Percentiles rank a stretch among this genome's conserved stretches.
Conservation (phyloP, 2,113 vertebrate genomes). For the Thalassarche chlororhynchos region DNA sequence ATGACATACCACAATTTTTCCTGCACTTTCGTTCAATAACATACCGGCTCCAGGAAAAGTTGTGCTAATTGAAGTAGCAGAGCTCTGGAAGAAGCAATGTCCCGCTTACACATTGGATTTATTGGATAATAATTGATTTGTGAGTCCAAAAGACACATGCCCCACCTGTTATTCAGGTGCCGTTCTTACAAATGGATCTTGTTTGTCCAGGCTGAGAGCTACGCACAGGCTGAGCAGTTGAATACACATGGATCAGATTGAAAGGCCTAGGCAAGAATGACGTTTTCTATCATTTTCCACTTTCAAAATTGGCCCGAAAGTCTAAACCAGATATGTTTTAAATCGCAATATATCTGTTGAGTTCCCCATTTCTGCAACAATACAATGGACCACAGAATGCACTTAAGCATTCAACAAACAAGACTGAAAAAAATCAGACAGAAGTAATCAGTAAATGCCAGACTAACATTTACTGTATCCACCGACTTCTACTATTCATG, state of each 20-base stretch:
- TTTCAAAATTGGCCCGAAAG: not conserved
- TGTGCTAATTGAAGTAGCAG: not conserved
- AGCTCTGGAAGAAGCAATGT: not conserved
- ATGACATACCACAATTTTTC: not conserved
- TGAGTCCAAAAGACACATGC: not conserved
- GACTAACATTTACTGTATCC: constrained; percentile 56
- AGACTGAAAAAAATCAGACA: not conserved
- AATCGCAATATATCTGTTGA: not conserved
- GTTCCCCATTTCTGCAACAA: constrained; percentile 43
- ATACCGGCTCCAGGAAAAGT: not conserved
- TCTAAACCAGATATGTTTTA: not conserved
- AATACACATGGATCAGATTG: fast-evolving
- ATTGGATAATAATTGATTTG: not conserved
- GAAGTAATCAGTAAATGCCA: constrained; percentile 60
- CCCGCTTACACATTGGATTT: not conserved
- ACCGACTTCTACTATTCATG: constrained; percentile 45
- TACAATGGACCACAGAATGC: not conserved
- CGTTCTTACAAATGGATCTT: not conserved
- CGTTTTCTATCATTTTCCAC: not conserved
- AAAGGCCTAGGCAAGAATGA: not conserved
- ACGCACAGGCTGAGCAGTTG: not conserved
- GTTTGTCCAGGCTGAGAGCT: not conserved
- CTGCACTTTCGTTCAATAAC: not conserved
- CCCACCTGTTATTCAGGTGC: not conserved
- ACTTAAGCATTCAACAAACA: not conserved